Conservation (phyloP, 2,113 vertebrate species). For the Hylia prasina region DNA sequence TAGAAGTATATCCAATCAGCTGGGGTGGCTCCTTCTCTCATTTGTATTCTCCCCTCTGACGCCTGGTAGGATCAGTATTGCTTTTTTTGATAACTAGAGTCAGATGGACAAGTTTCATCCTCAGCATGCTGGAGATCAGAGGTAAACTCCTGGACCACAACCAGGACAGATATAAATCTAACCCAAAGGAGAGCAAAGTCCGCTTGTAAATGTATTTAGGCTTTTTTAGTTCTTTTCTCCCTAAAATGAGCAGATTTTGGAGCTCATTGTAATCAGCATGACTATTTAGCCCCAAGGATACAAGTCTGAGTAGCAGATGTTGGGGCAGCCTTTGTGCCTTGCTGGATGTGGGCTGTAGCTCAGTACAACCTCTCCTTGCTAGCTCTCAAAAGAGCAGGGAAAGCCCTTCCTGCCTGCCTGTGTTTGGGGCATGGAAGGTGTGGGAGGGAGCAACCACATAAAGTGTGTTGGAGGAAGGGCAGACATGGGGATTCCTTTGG, state of each 20-base stretch:
- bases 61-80: neutral
- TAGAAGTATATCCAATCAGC: neutral
- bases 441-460: neutral
- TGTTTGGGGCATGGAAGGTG: neutral
- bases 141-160: neutral
- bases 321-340: neutral
- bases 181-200: neutral
- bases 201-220: neutral
- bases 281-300: neutral
- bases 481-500: neutral
- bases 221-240: neutral
- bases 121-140: neutral
- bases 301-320: neutral
- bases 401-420: neutral
- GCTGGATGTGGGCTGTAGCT: neutral
- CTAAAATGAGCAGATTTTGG: neutral
- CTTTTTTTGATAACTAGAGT: slow-evolving; percentile 12
- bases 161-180: neutral
- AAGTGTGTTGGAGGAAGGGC: neutral
- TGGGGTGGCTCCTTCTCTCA: neutral
- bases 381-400: neutral
- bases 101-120: slow-evolving; percentile 11
- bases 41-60: slow-evolving; percentile 5
- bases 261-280: neutral
- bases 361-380: neutral